These are phyloP conservation scores for Sinocyclocheilus maitianheensis DNA, from an alignment of 2,113 vertebrate genomes.

Conservation along the genomic window DNA sequence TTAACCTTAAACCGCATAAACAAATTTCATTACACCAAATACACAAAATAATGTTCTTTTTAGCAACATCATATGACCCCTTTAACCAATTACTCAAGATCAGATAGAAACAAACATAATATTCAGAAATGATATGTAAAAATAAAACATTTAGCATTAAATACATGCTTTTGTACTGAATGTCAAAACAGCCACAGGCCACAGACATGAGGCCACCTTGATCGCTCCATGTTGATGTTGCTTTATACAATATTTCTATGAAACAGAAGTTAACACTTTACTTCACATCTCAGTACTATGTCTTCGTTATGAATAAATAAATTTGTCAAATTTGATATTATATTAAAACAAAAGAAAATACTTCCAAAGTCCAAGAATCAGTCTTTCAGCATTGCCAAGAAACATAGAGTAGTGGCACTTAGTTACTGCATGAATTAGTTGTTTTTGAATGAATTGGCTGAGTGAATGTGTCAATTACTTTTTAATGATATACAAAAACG, in stretches of 20 bases:
- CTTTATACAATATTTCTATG: not conserved
- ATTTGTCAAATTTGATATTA: not conserved
- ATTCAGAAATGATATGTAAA: slow-evolving; percentile 19
- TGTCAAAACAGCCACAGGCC: not conserved
- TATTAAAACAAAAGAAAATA: not conserved
- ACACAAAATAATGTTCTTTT: no score
- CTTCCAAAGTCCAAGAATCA: not conserved
- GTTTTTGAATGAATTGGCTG: not conserved
- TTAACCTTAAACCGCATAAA: no score
- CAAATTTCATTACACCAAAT: no score
- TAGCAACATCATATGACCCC: no score
- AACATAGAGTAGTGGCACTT: not conserved
- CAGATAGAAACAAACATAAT: not conserved
- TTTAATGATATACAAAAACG: not conserved
- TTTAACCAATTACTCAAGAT: not conserved
- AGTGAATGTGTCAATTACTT: not conserved
- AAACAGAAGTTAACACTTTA: not conserved
- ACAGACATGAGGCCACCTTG: no score
- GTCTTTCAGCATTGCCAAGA: not conserved
- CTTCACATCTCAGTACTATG: not conserved
- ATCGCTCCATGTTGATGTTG: not conserved
- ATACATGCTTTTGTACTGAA: not conserved
- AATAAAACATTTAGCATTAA: not conserved
- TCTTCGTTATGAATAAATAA: not conserved
- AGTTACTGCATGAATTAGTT: not conserved